phyloP scores from a whole-genome alignment of 2,113 vertebrate genomes.

The Salvator merianae region DNA sequence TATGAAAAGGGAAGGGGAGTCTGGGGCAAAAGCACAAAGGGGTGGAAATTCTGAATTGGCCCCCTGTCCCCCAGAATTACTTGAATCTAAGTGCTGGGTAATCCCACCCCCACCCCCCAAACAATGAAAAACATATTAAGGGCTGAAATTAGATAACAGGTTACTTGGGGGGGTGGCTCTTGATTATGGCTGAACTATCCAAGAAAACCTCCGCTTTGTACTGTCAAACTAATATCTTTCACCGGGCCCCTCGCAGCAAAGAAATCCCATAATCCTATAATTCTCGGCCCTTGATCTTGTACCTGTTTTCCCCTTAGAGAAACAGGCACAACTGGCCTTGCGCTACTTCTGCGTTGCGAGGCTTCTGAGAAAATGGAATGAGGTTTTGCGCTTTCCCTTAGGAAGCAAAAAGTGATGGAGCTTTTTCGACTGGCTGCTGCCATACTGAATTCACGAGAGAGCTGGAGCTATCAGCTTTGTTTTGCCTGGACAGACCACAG shows the following conservation, averaged over 20 bases:
- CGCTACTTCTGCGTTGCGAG: neutral
- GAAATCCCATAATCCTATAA: slow-evolving; percentile 40
- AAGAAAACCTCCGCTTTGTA: slow-evolving; percentile 17
- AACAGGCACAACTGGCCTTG: neutral
- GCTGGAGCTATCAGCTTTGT: neutral
- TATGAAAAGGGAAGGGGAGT: slow-evolving; percentile 23
- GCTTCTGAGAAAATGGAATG: slow-evolving; percentile 19
- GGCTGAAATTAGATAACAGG: slow-evolving; percentile 80
- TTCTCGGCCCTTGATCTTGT: neutral
- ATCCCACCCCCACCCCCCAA: slow-evolving; percentile 70
- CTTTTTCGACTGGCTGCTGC: neutral
- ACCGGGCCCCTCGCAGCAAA: slow-evolving; percentile 58
- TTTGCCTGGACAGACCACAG: slow-evolving; percentile 26
- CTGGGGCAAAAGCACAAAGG: slow-evolving; percentile 78
- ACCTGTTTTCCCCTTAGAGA: slow-evolving; percentile 2
- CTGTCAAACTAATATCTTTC: slow-evolving; percentile 49
- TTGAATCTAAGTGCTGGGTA: slow-evolving; percentile 75
- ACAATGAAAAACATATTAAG: slow-evolving; percentile 72
- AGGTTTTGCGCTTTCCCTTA: neutral
- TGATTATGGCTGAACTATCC: slow-evolving; percentile 69
- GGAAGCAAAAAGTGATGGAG: neutral
- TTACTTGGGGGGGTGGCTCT: slow-evolving; percentile 70
- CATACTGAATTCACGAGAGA: neutral
- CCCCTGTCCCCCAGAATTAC: slow-evolving; percentile 55
- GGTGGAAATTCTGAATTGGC: slow-evolving; percentile 63